These are phyloP conservation scores for human DNA, from an alignment of 2,113 vertebrate species.

Conservation along the genomic window GRCh38 chr7:33233501-33234000, in stretches of 20 bases:
- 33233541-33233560: constrained; percentile 54
- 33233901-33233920: background rate
- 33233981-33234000: background rate
- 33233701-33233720: background rate
- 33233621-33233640: background rate
- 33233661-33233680: constrained; percentile 39
- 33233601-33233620: background rate
- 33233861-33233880: background rate
- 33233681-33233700: background rate
- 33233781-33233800: background rate
- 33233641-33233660: constrained; percentile 19
- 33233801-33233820: background rate
- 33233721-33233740: constrained; percentile 40
- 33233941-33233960: background rate
- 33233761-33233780: background rate
- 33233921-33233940: background rate
- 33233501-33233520: constrained; percentile 6
- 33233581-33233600: constrained; percentile 40
- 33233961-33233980: background rate
- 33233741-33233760: background rate
- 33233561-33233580: background rate
- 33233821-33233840: background rate
- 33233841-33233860: background rate
- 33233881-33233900: background rate
- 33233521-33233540: constrained; percentile 20